These are phyloP conservation scores for Belonocnema kinseyi DNA, from an alignment of 1,140 invertebrate species.

Conservation along the genomic window DNA sequence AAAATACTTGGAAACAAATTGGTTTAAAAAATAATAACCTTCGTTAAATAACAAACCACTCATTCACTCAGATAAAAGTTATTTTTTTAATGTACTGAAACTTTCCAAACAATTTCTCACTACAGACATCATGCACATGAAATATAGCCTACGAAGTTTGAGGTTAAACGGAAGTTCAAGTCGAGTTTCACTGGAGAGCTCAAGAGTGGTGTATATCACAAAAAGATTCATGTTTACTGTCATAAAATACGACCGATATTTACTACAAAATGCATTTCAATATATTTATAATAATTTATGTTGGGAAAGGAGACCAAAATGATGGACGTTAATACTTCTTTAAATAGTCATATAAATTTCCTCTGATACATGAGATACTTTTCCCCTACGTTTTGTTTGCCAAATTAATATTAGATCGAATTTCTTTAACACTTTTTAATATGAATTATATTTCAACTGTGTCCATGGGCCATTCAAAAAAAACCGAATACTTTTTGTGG, in stretches of 20 bases:
- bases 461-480: too few relatives aligned
- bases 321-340: background rate
- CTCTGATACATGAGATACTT: too few relatives aligned
- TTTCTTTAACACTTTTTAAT: too few relatives aligned
- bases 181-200: slow-evolving; percentile 20
- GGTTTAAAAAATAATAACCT: too few relatives aligned
- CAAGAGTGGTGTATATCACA: slow-evolving; percentile 14
- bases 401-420: too few relatives aligned
- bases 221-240: slow-evolving; percentile 34
- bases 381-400: too few relatives aligned
- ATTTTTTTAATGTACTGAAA: too few relatives aligned
- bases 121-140: slow-evolving; percentile 12
- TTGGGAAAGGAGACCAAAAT: background rate
- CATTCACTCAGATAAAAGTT: too few relatives aligned
- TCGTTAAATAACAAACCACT: too few relatives aligned
- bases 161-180: slow-evolving; percentile 29
- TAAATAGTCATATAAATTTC: background rate
- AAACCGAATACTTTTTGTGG: too few relatives aligned
- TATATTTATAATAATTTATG: slow-evolving; percentile 13
- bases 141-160: slow-evolving; percentile 13
- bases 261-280: slow-evolving; percentile 46
- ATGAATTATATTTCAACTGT: too few relatives aligned
- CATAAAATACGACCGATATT: slow-evolving; percentile 54
- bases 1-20: too few relatives aligned
- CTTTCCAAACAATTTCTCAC: background rate